Percentiles rank a stretch among this genome's conserved stretches.
Evolutionary conservation across 2,888 invertebrate genomes (phyloP).

Genomic region (Aleiodes testaceus): DNA sequence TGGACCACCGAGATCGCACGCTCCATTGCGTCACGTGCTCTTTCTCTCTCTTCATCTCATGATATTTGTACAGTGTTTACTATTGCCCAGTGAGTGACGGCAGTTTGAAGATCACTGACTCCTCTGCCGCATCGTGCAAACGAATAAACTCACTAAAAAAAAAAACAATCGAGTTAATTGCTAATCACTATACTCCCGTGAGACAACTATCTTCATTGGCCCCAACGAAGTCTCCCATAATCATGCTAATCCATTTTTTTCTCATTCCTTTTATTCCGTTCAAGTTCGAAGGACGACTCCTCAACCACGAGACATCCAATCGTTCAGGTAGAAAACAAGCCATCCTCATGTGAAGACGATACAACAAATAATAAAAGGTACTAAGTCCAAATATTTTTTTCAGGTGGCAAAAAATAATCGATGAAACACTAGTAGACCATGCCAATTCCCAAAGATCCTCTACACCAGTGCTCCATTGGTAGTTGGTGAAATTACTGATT

Average conservation of each 20-base stretch:
- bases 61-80: slow-evolving; percentile 12
- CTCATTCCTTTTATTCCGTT: slow-evolving; percentile 35
- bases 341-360: background rate
- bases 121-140: slow-evolving; percentile 1
- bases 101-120: slow-evolving; percentile 30
- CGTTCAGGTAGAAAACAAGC: slow-evolving; percentile 41
- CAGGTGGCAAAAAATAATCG: slow-evolving; percentile 38
- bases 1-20: slow-evolving; percentile 45
- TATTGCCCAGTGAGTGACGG: slow-evolving; percentile 12
- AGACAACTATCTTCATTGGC: slow-evolving; percentile 32
- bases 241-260: slow-evolving; percentile 42
- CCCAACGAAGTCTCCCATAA: slow-evolving; percentile 39
- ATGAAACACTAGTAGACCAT: slow-evolving; percentile 14
- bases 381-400: slow-evolving; percentile 37
- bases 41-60: background rate
- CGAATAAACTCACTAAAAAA: slow-evolving; percentile 29
- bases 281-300: slow-evolving; percentile 34
- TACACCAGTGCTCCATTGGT: background rate
- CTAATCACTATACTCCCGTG: slow-evolving; percentile 55
- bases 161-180: slow-evolving; percentile 57
- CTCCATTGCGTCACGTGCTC: slow-evolving; percentile 41
- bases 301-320: slow-evolving; percentile 25
- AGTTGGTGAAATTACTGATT: slow-evolving; percentile 31
- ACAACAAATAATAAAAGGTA: slow-evolving; percentile 26
- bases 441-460: slow-evolving; percentile 5